phyloP scores from a whole-genome alignment of 2,888 invertebrate genomes.

The Eupithecia inturbata region DNA sequence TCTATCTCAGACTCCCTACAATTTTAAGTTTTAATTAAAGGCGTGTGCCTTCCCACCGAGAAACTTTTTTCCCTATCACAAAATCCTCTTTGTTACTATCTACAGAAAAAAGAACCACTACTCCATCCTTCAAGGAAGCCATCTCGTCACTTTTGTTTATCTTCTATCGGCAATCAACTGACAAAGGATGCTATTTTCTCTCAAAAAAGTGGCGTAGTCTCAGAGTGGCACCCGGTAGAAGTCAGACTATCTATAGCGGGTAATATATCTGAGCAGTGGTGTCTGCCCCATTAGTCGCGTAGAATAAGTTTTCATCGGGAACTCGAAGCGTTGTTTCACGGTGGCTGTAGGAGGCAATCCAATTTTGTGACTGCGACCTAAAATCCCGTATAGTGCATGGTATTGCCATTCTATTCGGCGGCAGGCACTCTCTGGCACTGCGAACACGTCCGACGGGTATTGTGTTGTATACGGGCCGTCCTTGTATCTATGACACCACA shows the following conservation, averaged over 20 bases:
- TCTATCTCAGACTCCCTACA: conserved; percentile 44
- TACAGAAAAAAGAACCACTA: conserved; percentile 29
- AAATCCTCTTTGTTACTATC: conserved; percentile 33
- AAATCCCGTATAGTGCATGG: conserved; percentile 54
- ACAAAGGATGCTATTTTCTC: conserved; percentile 40
- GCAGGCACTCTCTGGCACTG: conserved; percentile 47
- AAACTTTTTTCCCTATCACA: conserved; percentile 47
- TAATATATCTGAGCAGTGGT: conserved; percentile 37
- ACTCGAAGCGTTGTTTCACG: conserved; percentile 59
- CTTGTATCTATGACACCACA: conserved; percentile 30
- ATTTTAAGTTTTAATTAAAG: conserved; percentile 59
- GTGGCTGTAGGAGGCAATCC: conserved; percentile 66
- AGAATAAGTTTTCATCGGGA: conserved; percentile 63
- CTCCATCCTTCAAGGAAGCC: conserved; percentile 24
- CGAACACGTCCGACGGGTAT: conserved; percentile 31
- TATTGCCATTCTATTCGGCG: conserved; percentile 57
- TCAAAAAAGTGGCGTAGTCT: conserved; percentile 37
- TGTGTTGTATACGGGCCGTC: conserved; percentile 33
- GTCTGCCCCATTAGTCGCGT: conserved; percentile 48
- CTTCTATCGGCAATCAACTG: conserved; percentile 41
- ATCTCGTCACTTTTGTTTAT: conserved; percentile 40
- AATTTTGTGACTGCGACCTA: conserved; percentile 68
- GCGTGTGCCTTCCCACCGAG: conserved; percentile 33
- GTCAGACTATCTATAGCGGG: conserved; percentile 31
- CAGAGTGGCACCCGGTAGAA: conserved; percentile 39